Evolutionary conservation across 2,113 vertebrate genomes (phyloP), one percentile per base, ranked within the genome.

Genomic region (Seriola aureovittata): DNA sequence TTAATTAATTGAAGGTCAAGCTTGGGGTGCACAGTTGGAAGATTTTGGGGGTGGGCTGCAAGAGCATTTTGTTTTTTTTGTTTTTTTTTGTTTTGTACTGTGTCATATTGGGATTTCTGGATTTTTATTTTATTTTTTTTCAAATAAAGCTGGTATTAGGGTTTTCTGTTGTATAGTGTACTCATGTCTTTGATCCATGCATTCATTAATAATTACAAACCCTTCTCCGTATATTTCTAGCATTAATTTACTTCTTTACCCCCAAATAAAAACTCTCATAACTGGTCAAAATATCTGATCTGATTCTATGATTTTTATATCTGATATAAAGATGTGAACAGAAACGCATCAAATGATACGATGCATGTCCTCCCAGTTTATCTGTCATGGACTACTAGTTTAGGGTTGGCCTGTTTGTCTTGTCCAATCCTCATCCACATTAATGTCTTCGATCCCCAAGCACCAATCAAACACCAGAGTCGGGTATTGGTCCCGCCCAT

Each of bases 91-190:
- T 85, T 88, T 90, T 86, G 74, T 85, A 78, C 44, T 88, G 75
- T 90, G 77, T 85, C 71, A 68, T 81, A 69, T 84, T 79, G 71
- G 40, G 64, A 64, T 90, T 89, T 88, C 55, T 85, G 75, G 67
- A 81, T 66, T 71, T 79, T 81, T 75, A 78, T 71, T 57, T 60
- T 29, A 54, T 34, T 71, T 57, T 60, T 58, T 29, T 34, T 17
- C 74, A 82, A 89, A 90, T 91, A 91, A 93, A 88, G 76, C 64
- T 91, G 82, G 86, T 87, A 82, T 87, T 82, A 72, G 81, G 88
- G 79, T 65, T 79, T 84, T 84, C 66, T 80, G 63, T 86, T 80
- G 59, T 86, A 62, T 78, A 14, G 55, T 48, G 46, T 86, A 78
- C 82, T 75, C 82, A 46, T 84, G 44, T 81, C 21, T 82, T 83